phyloP scores from a whole-genome alignment of 37 sponge, comb jelly and placozoan genomes.

The Cliona cf. orientalis region DNA sequence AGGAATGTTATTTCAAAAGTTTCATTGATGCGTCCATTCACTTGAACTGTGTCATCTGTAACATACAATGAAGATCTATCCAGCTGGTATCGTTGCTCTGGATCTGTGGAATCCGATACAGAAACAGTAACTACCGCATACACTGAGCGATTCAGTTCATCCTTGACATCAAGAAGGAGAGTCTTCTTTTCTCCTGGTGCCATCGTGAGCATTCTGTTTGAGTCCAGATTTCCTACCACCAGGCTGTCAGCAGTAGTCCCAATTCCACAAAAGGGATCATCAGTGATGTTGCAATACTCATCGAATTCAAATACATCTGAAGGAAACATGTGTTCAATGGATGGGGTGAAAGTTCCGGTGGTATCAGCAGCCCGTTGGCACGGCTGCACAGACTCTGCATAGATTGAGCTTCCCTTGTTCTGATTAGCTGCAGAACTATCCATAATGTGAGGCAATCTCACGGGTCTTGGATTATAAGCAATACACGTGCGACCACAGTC shows the following conservation, averaged over 20 bases:
- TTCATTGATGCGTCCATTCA: background rate
- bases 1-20: background rate
- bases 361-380: background rate
- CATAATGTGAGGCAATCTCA: too few relatives aligned
- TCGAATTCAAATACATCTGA: background rate
- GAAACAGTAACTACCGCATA: background rate
- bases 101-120: background rate
- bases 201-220: background rate
- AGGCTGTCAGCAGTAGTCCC: background rate
- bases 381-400: constrained; percentile 22
- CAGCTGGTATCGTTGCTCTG: background rate
- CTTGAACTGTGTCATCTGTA: background rate
- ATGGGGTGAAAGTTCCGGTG: background rate
- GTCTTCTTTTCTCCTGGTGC: background rate
- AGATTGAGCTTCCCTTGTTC: constrained; percentile 26
- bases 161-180: background rate
- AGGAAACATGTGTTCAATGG: background rate
- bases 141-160: constrained; percentile 25
- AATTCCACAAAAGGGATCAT: background rate
- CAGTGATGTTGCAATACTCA: background rate
- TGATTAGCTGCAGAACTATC: too few relatives aligned
- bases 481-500: background rate
- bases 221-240: too few relatives aligned
- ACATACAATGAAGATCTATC: too few relatives aligned
- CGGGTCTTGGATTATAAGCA: background rate